Evolutionary conservation across 2,797 vertebrate genomes (phyloP), one percentile per base, ranked within the genome.

Genomic region (Rhabdophis nuchalis): DNA sequence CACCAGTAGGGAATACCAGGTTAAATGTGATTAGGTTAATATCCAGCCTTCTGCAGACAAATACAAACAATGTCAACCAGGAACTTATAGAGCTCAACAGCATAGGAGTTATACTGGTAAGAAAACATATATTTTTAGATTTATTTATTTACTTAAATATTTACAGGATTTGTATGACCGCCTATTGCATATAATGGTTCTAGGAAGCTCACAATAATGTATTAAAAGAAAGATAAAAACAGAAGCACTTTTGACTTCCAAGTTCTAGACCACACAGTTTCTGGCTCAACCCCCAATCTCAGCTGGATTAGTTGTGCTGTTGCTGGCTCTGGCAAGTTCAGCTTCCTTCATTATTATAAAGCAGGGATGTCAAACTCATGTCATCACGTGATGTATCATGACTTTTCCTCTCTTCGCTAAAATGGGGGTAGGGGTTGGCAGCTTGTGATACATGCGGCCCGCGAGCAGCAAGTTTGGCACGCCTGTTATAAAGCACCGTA

Each of bases 81-180:
- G 98, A 99, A 96, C 98, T 99, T 64, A 98, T 99, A 95, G 98
- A 99, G 95, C 98, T 99, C 95, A 99, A 99, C 97, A 99, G 98
- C 95, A 98, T 99, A 96, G 99, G 98, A 95, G 98, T 99, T 95
- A 98, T 99, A 96, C 97, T 99, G 96, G 99, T 99, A 96, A 99
- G 98, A 95, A 90, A 29, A 54, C 85, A 54, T 50, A 52, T 93
- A 86, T 10, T 87, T 92, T 13, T 87, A 77, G 13, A 32, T 89
- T 87, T 41, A 77, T 61, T 68, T 68, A n/a, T 32, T 68, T 82
- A 41, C 16, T 36, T 58, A 58, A 58, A 58, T 77, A 36, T 16
- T 72, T 46, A 25, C 10, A 46, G 77, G 77, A 46, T 25, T 82
- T 82, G 46, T 46, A 46, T 82, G 23, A 41, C 10, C 1, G 4